These are phyloP conservation scores for Sebastes taczanowskii DNA, from an alignment of 2,797 vertebrate genomes.

Conservation along the genomic window DNA sequence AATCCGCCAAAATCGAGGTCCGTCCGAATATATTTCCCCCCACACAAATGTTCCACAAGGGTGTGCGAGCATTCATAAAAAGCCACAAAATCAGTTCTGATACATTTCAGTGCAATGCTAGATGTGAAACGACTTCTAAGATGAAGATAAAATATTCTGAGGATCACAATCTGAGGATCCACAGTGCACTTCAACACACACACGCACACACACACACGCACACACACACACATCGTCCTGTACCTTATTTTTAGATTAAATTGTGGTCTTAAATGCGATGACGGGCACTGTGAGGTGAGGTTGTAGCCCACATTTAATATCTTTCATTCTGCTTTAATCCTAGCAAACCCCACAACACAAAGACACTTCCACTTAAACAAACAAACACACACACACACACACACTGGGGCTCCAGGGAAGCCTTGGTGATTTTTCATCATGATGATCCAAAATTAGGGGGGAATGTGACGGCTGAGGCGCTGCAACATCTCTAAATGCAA, in stretches of 20 bases:
- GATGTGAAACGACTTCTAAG: rapidly evolving
- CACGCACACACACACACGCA: background rate
- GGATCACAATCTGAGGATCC: background rate
- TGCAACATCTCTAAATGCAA: conserved; percentile 45
- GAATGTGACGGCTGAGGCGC: conserved; percentile 35
- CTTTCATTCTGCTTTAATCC: conserved; percentile 5
- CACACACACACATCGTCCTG: background rate
- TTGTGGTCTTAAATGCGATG: background rate
- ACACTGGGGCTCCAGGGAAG: background rate
- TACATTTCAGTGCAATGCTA: no score
- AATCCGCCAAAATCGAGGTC: no score
- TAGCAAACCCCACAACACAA: background rate
- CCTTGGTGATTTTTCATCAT: conserved; percentile 61
- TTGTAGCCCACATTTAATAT: conserved; percentile 14
- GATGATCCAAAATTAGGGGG: conserved; percentile 62
- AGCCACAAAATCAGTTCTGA: no score
- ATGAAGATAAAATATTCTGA: background rate
- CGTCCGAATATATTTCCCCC: no score
- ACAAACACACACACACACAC: background rate
- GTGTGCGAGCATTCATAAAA: no score
- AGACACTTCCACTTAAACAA: background rate
- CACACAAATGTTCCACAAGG: no score
- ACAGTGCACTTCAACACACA: background rate
- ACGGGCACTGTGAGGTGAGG: background rate
- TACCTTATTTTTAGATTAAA: no score